phyloP scores from a whole-genome alignment of 2,113 vertebrate genomes.

The Meleagris gallopavo region DNA sequence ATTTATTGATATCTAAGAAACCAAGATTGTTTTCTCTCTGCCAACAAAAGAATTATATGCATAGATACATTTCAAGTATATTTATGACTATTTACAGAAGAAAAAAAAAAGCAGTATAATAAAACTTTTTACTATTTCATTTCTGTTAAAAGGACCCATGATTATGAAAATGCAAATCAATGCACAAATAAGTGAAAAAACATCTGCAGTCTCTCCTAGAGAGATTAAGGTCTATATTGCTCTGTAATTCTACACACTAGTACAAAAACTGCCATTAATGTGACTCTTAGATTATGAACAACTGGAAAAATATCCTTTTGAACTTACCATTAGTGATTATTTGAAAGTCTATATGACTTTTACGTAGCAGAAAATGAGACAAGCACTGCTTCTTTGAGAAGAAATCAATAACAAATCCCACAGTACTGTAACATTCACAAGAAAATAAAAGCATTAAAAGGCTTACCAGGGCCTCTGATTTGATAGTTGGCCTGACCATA shows the following conservation, averaged over 20 bases:
- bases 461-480: constrained; percentile 91
- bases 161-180: background rate
- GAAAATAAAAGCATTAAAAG: background rate
- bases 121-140: background rate
- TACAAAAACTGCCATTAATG: background rate
- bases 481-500: constrained; percentile 84
- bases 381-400: background rate
- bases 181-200: background rate
- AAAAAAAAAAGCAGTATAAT: background rate
- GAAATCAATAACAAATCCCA: background rate
- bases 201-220: background rate
- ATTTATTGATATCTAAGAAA: background rate
- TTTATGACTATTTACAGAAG: background rate
- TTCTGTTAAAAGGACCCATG: background rate
- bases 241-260: background rate
- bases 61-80: background rate
- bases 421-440: background rate
- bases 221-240: background rate
- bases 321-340: background rate
- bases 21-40: rapidly evolving
- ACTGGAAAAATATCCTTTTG: background rate
- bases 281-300: background rate
- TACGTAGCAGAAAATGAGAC: background rate
- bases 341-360: background rate
- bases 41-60: background rate